Evolutionary conservation across 2,797 vertebrate species (phyloP).

Genomic region (Amblyraja radiata): DNA sequence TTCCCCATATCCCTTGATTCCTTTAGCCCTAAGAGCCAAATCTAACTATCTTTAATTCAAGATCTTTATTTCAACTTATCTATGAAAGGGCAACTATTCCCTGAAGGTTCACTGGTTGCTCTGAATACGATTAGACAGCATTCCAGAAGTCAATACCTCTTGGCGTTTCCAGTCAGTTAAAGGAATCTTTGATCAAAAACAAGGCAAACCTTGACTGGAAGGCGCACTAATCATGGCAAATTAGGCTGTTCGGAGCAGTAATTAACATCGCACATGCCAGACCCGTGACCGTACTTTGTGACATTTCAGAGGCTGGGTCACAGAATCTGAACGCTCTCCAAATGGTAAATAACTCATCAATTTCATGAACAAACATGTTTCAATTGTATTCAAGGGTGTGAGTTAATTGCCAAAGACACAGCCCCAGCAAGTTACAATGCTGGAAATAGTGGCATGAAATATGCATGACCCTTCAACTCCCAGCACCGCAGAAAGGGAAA

Average conservation of each 20-base stretch:
- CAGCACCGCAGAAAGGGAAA: too few species aligned
- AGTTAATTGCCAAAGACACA: not conserved
- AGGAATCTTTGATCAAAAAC: not conserved
- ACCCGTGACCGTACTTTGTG: not conserved
- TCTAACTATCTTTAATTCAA: too few species aligned
- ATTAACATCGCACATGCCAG: not conserved
- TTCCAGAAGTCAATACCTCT: not conserved
- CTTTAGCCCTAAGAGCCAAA: too few species aligned
- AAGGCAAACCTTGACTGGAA: conserved; percentile 11
- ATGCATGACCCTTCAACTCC: not conserved
- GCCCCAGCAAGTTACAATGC: not conserved
- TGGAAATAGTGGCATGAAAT: not conserved
- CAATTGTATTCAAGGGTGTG: not conserved
- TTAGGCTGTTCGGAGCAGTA: too few species aligned
- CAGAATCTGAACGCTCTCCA: not conserved
- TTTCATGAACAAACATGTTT: not conserved
- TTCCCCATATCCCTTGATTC: too few species aligned
- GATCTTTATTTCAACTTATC: not conserved
- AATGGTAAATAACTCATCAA: not conserved
- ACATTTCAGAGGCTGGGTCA: too few species aligned
- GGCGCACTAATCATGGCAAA: not conserved
- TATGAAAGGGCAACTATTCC: not conserved
- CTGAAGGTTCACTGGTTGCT: not conserved
- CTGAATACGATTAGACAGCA: not conserved
- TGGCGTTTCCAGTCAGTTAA: not conserved